phyloP scores from a whole-genome alignment of 2,888 invertebrate species.

The Chymomyza amoena region DNA sequence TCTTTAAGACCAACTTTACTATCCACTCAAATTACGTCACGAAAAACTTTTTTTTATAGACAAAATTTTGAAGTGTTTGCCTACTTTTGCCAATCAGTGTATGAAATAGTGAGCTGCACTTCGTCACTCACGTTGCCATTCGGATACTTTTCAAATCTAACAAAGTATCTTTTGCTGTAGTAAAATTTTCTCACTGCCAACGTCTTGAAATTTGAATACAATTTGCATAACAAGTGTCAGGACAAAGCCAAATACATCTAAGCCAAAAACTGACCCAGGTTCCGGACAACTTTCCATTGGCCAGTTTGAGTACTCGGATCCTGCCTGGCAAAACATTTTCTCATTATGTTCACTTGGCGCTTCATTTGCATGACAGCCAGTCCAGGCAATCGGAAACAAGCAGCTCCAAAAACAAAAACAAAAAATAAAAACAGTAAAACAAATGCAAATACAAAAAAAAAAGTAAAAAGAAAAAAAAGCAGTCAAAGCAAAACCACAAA shows the following conservation, averaged over 20 bases:
- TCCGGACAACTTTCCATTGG: not conserved
- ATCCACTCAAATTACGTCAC: too few relatives aligned
- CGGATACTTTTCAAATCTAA: constrained; percentile 40
- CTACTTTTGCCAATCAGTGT: too few relatives aligned
- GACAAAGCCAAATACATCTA: constrained; percentile 7
- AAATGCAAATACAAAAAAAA: not conserved
- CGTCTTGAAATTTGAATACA: constrained; percentile 51
- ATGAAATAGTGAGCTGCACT: too few relatives aligned
- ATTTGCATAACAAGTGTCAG: constrained; percentile 65
- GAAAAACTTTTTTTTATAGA: too few relatives aligned
- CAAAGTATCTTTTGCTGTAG: constrained; percentile 21
- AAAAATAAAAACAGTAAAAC: not conserved
- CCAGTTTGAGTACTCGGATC: not conserved
- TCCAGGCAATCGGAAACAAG: not conserved
- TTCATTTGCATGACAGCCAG: not conserved
- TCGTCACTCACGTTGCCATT: constrained; percentile 10
- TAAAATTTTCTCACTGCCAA: constrained; percentile 29
- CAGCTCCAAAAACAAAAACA: not conserved
- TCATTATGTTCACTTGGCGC: constrained; percentile 1
- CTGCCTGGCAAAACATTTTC: not conserved
- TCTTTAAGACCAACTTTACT: too few relatives aligned
- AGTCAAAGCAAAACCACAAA: not conserved
- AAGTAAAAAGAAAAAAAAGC: not conserved
- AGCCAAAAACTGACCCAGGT: not conserved
- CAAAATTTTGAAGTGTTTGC: too few relatives aligned